These are phyloP conservation scores for Psammodynastes pulverulentus DNA, from an alignment of 2,113 vertebrate species.

Conservation along the genomic window DNA sequence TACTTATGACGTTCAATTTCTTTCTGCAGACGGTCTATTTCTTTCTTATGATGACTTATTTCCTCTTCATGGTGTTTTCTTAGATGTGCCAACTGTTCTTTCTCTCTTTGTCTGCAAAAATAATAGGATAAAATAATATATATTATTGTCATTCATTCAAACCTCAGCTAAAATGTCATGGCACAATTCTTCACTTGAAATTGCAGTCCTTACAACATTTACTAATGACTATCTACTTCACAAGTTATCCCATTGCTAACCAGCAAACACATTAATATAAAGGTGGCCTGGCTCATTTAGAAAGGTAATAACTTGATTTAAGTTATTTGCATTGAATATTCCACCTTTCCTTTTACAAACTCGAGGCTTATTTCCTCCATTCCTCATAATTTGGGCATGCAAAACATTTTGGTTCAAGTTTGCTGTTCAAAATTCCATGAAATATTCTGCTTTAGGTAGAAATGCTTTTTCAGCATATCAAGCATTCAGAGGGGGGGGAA, in stretches of 20 bases:
- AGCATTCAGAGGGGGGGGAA: not conserved
- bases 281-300: not conserved
- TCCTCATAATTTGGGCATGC: not conserved
- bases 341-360: not conserved
- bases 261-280: not conserved
- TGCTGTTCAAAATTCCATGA: not conserved
- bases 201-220: not conserved
- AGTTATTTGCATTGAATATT: not conserved
- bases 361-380: not conserved
- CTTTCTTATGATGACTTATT: conserved; percentile 83
- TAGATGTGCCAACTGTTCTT: conserved; percentile 78
- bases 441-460: not conserved
- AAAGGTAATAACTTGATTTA: not conserved
- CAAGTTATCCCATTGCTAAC: not conserved
- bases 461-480: not conserved
- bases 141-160: not conserved
- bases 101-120: conserved; percentile 78
- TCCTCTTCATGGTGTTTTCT: conserved; percentile 86
- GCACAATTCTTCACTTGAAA: not conserved
- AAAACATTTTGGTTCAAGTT: not conserved
- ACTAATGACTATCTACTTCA: not conserved
- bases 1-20: conserved; percentile 87
- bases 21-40: conserved; percentile 86
- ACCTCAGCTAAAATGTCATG: not conserved
- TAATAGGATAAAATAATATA: not conserved